These are phyloP conservation scores for Agrilus cyanescens DNA, from an alignment of 2,888 invertebrate genomes.

Conservation along the genomic window DNA sequence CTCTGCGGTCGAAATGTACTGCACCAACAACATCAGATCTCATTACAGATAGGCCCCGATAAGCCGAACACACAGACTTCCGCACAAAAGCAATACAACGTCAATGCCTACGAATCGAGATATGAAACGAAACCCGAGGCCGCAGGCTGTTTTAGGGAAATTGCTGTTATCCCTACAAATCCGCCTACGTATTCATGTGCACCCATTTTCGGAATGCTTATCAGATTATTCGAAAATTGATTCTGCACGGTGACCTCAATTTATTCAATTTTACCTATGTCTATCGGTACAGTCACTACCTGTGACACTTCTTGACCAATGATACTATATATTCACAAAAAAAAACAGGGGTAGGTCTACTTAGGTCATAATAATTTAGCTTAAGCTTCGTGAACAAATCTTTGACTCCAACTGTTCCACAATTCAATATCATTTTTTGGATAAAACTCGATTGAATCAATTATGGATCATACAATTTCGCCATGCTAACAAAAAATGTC, in stretches of 20 bases:
- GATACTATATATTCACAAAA: too few species aligned
- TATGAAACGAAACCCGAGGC: conserved; percentile 30
- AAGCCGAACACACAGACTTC: conserved; percentile 22
- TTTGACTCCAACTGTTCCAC: too few species aligned
- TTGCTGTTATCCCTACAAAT: conserved; percentile 31
- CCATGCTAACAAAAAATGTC: too few species aligned
- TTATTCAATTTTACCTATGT: conserved; percentile 2
- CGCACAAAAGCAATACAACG: conserved; percentile 34
- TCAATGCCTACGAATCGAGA: conserved; percentile 29
- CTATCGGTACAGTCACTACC: background rate
- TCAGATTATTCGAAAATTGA: conserved; percentile 33
- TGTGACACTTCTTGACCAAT: too few species aligned
- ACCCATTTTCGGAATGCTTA: conserved; percentile 27
- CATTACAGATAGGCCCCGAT: conserved; percentile 38
- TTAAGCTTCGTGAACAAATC: too few species aligned
- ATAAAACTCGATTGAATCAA: too few species aligned
- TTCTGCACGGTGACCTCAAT: conserved; percentile 33
- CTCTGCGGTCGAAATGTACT: too few species aligned
- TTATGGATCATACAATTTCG: too few species aligned
- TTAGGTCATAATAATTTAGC: too few species aligned
- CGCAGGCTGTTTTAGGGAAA: conserved; percentile 22
- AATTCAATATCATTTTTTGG: too few species aligned
- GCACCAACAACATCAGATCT: conserved; percentile 27
- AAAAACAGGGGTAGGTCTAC: too few species aligned
- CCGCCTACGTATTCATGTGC: conserved; percentile 33